These are phyloP conservation scores for Dendrolimus houi DNA, from an alignment of 2,888 invertebrate genomes.

Conservation along the genomic window DNA sequence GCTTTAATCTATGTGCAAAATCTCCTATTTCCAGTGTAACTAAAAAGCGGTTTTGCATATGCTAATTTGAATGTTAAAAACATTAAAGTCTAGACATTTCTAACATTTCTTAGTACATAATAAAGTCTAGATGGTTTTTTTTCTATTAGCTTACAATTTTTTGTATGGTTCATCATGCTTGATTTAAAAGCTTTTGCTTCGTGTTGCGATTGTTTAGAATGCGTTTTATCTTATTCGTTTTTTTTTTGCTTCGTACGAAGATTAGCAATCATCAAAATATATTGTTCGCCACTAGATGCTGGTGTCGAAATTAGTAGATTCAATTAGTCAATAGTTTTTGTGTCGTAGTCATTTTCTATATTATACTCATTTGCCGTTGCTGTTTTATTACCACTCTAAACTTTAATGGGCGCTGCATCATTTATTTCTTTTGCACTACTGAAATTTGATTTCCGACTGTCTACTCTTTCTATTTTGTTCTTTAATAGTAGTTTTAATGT, in stretches of 20 bases:
- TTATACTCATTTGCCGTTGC: constrained; percentile 24
- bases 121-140: constrained; percentile 32
- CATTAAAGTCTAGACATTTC: constrained; percentile 29
- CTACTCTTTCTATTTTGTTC: too few relatives aligned
- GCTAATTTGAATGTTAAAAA: constrained; percentile 37
- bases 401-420: constrained; percentile 46
- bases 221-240: constrained; percentile 22
- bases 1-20: background rate
- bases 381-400: constrained; percentile 37
- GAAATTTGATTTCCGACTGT: background rate
- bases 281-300: constrained; percentile 27
- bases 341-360: constrained; percentile 33
- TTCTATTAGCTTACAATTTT: constrained; percentile 23
- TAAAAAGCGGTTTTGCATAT: constrained; percentile 27
- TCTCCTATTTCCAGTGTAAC: background rate
- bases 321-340: constrained; percentile 63
- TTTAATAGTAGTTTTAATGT: too few relatives aligned
- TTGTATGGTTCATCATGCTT: constrained; percentile 27
- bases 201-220: constrained; percentile 31
- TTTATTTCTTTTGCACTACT: constrained; percentile 45
- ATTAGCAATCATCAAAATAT: constrained; percentile 28
- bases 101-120: constrained; percentile 26
- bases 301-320: constrained; percentile 44
- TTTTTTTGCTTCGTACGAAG: constrained; percentile 22
- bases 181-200: constrained; percentile 33